Evolutionary conservation across 2,113 vertebrate species (phyloP), one percentile per base, ranked within the genome.

Genomic region (Burhinus oedicnemus): DNA sequence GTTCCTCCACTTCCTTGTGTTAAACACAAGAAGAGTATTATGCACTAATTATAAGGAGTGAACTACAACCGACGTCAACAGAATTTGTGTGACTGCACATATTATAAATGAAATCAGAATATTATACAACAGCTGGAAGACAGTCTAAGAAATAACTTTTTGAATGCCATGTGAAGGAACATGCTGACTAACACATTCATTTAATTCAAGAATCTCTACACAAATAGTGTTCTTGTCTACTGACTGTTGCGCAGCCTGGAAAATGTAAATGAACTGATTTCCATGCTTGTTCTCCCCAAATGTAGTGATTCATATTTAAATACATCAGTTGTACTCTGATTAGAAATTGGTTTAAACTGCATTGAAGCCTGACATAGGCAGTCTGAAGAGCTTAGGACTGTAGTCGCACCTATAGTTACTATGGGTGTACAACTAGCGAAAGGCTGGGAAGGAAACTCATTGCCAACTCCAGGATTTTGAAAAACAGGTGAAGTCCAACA

Each of bases 91-190:
- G 78, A 86, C 90, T 81, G 72, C n/a, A 93, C 55, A 60, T 83
- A 61, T 58, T 58, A 78, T 88, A 96, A 95, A 94, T 58, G 40
- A 94, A 86, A 93, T 74, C 76, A 70, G 62, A 96, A 51, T 96
- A 92, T 92, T 92, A 65, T 86, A 80, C 75, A 83, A 88, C 90
- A 93, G 83, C 87, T 96, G 92, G 90, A 88, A 97, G 68, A 86
- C 34, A 90, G 88, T 90, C 90, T 90, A 86, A 95, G 92, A 94
- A 94, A 88, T 68, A 92, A 70, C 54, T 88, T 90, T 83, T 77
- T 90, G 62, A 95, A 90, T 92, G 80, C 45, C 45, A 29, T 51
- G 49, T 65, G 93, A 90, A 95, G 91, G 71, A 70, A 83, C 71
- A 51, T 70, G 92, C 87, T 95, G 95, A 95, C 91, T 88, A 90